Percentiles rank a stretch among this genome's conserved stretches.
These are phyloP conservation scores for Numenius phaeopus DNA, from an alignment of 2,797 vertebrate genomes.

Conservation along the genomic window DNA sequence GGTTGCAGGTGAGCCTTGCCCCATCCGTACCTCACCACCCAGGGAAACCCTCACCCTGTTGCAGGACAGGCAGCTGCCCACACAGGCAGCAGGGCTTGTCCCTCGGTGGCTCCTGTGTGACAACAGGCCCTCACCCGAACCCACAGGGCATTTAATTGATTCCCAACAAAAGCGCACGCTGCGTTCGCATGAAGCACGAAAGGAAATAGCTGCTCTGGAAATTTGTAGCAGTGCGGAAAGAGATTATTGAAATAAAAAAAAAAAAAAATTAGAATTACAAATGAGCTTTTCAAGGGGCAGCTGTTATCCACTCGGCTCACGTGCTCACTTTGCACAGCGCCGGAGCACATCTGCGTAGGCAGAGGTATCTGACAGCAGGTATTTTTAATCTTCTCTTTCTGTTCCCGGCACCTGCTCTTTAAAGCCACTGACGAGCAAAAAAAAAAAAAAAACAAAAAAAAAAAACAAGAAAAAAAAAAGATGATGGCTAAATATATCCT, in stretches of 20 bases:
- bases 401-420: slow-evolving; percentile 38
- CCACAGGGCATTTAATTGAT: not conserved
- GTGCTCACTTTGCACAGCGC: not conserved
- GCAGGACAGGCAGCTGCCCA: not conserved
- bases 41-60: not conserved
- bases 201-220: slow-evolving; percentile 59
- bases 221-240: slow-evolving; percentile 30
- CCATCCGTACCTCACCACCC: not conserved
- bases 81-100: not conserved
- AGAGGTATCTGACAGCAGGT: slow-evolving; percentile 31
- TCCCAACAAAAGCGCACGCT: not conserved
- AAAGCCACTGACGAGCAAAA: not conserved
- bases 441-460: not conserved
- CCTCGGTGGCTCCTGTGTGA: not conserved
- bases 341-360: not conserved
- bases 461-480: not conserved
- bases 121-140: not conserved
- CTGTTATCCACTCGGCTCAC: slow-evolving; percentile 44
- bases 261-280: slow-evolving; percentile 71
- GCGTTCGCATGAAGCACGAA: not conserved
- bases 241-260: slow-evolving; percentile 13
- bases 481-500: slow-evolving; percentile 54
- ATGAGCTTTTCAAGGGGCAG: slow-evolving; percentile 58
- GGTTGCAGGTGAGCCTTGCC: not conserved
- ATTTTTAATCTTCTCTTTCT: slow-evolving; percentile 53